phyloP scores from a whole-genome alignment of 2,113 vertebrate species.

The Sterna hirundo region DNA sequence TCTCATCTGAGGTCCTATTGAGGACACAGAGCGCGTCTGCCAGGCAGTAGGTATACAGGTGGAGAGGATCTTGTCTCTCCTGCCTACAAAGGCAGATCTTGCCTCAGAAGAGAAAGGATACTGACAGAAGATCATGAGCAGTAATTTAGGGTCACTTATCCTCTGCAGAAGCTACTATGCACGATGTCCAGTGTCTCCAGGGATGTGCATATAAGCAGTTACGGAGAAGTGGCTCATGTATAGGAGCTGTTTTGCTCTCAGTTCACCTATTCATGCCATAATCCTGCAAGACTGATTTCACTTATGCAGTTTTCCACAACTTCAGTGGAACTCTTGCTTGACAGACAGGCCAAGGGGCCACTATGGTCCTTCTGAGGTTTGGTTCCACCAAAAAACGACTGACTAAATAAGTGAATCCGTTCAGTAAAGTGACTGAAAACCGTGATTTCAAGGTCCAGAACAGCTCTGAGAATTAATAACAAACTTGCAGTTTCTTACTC shows the following conservation, averaged over 20 bases:
- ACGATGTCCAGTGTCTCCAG: background rate
- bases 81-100: background rate
- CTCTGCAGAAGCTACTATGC: background rate
- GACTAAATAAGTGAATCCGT: background rate
- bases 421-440: background rate
- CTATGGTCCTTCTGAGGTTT: background rate
- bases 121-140: background rate
- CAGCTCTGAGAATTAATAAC: background rate
- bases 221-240: background rate
- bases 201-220: background rate
- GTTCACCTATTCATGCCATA: background rate
- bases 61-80: background rate
- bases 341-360: background rate
- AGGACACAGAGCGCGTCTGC: background rate
- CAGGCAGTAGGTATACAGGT: accelerated
- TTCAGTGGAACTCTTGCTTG: background rate
- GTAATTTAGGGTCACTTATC: background rate
- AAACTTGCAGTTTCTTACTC: background rate
- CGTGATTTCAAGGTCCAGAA: background rate
- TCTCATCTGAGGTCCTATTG: background rate
- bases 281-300: background rate
- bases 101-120: background rate
- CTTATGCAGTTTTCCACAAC: background rate
- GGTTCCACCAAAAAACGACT: background rate
- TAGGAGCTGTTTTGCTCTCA: background rate